Conservation (phyloP, 1,140 invertebrate genomes). For the Aphis gossypii region DNA sequence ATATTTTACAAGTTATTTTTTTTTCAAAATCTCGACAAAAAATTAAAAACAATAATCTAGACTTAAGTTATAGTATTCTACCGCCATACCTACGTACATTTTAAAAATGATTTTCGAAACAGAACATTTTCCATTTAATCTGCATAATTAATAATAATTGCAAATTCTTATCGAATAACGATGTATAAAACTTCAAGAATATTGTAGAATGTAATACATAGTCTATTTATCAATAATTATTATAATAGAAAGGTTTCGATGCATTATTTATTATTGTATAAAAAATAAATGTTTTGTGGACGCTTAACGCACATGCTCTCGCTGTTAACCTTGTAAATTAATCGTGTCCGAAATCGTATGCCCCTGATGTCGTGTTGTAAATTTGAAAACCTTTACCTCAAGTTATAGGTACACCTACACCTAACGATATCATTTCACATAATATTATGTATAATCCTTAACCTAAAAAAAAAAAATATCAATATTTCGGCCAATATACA, state of each 20-base stretch:
- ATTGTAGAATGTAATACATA: not conserved
- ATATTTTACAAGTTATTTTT: not conserved
- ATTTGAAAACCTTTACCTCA: not conserved
- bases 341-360: slow-evolving; percentile 7
- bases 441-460: not conserved
- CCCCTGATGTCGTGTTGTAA: not conserved
- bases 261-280: not conserved
- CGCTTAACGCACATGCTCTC: not conserved
- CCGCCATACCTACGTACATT: too few species aligned
- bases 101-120: too few species aligned
- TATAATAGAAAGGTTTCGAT: not conserved
- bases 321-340: slow-evolving; percentile 12
- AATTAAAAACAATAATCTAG: not conserved
- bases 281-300: not conserved
- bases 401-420: not conserved
- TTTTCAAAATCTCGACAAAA: not conserved
- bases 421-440: not conserved
- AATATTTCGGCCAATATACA: not conserved
- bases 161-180: not conserved
- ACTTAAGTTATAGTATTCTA: not conserved
- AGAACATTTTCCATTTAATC: not conserved
- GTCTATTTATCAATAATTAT: not conserved
- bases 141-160: not conserved
- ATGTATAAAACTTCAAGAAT: not conserved
- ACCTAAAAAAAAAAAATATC: slow-evolving; percentile 28